A percentile compares a stretch with the other conserved stretches of the same genome.
Conservation (phyloP, 2,888 invertebrate genomes). For the Muschampia staudingeri region DNA sequence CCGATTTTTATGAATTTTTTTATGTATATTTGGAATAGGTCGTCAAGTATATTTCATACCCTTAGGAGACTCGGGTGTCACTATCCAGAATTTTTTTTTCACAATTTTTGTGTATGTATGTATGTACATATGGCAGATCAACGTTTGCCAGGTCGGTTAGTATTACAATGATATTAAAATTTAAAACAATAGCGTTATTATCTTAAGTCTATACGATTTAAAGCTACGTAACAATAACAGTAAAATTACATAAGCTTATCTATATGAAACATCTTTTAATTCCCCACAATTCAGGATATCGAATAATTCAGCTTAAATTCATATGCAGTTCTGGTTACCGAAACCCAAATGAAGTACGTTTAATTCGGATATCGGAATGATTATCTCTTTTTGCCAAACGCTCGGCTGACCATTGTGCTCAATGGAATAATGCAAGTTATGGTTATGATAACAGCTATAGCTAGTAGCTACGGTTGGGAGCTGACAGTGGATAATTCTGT, state of each 20-base stretch:
- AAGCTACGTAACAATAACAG: no score
- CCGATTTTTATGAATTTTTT: no score
- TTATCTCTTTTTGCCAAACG: conserved; percentile 47
- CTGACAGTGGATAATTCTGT: background rate
- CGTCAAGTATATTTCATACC: no score
- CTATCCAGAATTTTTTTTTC: no score
- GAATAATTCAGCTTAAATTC: conserved; percentile 22
- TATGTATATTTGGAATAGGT: no score
- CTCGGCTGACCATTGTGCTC: conserved; percentile 16
- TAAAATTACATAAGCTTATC: background rate
- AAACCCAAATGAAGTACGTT: conserved; percentile 37
- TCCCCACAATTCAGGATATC: conserved; percentile 3
- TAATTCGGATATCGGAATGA: conserved; percentile 37
- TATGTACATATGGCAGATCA: no score
- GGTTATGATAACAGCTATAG: conserved; percentile 23
- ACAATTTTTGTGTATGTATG: no score
- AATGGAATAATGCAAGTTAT: conserved; percentile 41
- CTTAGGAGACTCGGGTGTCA: no score
- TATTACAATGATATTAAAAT: no score
- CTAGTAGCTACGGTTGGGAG: background rate
- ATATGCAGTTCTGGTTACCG: conserved; percentile 27
- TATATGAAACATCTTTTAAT: conserved; percentile 24
- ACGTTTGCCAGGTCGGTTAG: no score
- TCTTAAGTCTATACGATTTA: no score
- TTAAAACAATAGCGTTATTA: no score